A percentile compares a stretch with the other conserved stretches of the same genome.
These are phyloP conservation scores for Siderastrea siderea DNA, from an alignment of 92 coral and sea anemone species.

Conservation along the genomic window DNA sequence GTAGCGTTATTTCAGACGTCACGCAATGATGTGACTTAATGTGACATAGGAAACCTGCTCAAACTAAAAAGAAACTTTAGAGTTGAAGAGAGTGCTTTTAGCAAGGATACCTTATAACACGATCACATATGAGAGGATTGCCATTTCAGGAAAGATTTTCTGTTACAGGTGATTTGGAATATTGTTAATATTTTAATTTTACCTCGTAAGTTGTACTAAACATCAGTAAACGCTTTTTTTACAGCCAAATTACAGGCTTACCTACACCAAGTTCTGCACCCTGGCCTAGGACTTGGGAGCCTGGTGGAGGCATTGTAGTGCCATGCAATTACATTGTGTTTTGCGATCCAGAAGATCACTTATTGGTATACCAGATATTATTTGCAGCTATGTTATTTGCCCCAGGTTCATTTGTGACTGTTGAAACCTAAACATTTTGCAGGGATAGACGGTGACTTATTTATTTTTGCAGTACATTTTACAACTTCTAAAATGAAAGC, in stretches of 20 bases:
- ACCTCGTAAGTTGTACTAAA: neutral
- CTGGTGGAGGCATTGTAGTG: constrained; percentile 33
- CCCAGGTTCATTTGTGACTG: constrained; percentile 13
- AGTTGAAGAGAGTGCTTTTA: too few species aligned
- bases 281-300: constrained; percentile 38
- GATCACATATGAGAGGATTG: too few species aligned
- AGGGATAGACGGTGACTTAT: neutral
- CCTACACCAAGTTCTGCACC: constrained; percentile 38
- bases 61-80: too few species aligned
- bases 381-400: constrained; percentile 18
- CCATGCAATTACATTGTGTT: neutral
- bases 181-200: constrained; percentile 19
- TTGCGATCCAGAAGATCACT: constrained; percentile 14
- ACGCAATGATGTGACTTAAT: too few species aligned
- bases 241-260: constrained; percentile 36
- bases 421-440: constrained; percentile 18
- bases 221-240: neutral
- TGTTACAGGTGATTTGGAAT: constrained; percentile 18
- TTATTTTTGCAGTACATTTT: neutral
- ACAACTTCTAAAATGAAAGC: neutral
- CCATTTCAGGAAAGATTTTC: neutral
- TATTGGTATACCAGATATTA: constrained; percentile 12
- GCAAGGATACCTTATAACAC: too few species aligned
- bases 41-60: too few species aligned
- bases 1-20: too few species aligned